A percentile compares a stretch with the other conserved stretches of the same genome.
phyloP scores from a whole-genome alignment of 2,113 vertebrate genomes.

The Percina caprodes region DNA sequence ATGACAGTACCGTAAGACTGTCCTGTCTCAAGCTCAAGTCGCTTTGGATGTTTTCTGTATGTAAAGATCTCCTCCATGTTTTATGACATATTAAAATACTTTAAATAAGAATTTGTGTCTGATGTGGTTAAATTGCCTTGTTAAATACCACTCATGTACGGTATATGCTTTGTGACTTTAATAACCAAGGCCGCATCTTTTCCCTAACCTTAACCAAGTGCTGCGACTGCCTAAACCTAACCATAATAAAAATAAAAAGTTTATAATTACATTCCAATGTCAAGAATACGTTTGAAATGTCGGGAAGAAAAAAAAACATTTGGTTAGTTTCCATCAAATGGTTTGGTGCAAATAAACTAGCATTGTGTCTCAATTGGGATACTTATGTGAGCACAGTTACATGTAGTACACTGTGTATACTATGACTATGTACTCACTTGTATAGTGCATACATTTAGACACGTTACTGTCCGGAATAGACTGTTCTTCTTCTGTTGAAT shows the following conservation, averaged over 20 bases:
- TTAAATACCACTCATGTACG: neutral
- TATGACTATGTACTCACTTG: no score
- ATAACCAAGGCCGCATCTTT: neutral
- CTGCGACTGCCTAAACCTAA: neutral
- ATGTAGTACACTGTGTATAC: no score
- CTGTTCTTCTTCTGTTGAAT: no score
- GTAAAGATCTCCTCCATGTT: neutral
- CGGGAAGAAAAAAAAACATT: no score
- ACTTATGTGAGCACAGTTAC: no score
- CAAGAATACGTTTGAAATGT: no score
- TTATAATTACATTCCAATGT: neutral
- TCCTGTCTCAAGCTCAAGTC: no score
- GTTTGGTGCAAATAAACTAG: no score
- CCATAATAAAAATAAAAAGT: neutral
- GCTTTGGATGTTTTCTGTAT: neutral
- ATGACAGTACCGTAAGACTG: neutral
- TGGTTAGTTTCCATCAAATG: no score
- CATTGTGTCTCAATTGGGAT: no score
- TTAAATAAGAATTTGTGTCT: neutral
- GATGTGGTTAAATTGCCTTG: neutral
- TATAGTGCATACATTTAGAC: no score
- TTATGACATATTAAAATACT: neutral
- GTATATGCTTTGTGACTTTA: neutral
- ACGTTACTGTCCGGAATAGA: no score
- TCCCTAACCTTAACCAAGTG: neutral